phyloP scores from a whole-genome alignment of 2,797 vertebrate genomes.

The Poecilia velifera region DNA sequence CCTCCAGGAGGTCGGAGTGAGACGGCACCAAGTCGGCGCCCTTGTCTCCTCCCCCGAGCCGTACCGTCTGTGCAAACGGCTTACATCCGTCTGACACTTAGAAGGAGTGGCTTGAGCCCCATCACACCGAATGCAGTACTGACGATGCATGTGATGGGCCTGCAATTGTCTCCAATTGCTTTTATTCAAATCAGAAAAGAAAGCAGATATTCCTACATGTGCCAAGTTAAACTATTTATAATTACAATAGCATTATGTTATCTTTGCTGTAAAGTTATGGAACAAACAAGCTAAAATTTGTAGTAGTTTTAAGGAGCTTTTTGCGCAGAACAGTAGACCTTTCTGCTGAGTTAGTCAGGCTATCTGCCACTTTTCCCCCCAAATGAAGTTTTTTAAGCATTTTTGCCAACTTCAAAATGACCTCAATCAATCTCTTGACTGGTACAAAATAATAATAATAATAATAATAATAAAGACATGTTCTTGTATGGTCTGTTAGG shows the following conservation, averaged over 20 bases:
- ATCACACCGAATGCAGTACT: neutral
- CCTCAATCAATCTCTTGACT: neutral
- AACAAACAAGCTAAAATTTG: neutral
- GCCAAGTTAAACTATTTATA: neutral
- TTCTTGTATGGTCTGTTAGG: neutral
- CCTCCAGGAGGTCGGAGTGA: neutral
- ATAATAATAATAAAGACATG: neutral
- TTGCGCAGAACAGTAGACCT: neutral
- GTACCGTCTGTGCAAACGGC: neutral
- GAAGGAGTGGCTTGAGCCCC: neutral
- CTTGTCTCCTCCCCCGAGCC: neutral
- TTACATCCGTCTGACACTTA: neutral
- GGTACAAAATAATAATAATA: no score
- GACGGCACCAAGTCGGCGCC: constrained; percentile 11
- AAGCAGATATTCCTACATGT: neutral
- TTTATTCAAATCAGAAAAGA: neutral
- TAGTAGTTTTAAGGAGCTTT: neutral
- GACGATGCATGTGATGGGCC: neutral
- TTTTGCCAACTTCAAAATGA: neutral
- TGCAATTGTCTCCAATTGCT: neutral
- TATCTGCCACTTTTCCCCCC: neutral
- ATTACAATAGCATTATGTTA: neutral
- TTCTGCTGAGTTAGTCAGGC: neutral
- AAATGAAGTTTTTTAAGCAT: neutral
- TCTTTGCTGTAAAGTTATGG: neutral